Evolutionary conservation across 2,888 invertebrate species (phyloP).

Genomic region (Tenthredo amoena): DNA sequence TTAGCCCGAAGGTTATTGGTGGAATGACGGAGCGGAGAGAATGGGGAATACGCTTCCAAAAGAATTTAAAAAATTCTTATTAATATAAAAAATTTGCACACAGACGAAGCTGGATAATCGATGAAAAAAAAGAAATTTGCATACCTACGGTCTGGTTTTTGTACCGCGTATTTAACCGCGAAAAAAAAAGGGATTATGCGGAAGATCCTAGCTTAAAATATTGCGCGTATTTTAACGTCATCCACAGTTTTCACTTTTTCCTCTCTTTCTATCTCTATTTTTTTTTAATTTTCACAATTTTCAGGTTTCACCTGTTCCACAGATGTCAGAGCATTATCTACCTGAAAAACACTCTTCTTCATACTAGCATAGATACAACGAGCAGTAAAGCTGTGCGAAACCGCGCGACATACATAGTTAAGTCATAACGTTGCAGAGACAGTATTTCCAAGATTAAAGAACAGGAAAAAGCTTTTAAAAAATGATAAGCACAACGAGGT

Average conservation of each 20-base stretch:
- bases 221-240: background rate
- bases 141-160: background rate
- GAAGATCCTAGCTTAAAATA: conserved; percentile 14
- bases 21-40: background rate
- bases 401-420: background rate
- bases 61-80: conserved; percentile 26
- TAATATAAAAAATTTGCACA: conserved; percentile 30
- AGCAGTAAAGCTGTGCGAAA: background rate
- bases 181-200: background rate
- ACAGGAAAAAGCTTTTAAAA: background rate
- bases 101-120: conserved; percentile 10
- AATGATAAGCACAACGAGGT: background rate
- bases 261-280: background rate
- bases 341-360: background rate
- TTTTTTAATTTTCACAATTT: background rate
- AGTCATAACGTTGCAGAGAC: background rate
- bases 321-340: background rate
- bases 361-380: background rate
- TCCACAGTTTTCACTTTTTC: background rate
- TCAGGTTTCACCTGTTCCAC: background rate
- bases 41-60: background rate
- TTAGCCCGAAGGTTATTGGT: background rate
- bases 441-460: background rate
- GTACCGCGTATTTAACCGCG: background rate
- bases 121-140: conserved; percentile 14